Base-by-base conservation (phyloP, 2,797 vertebrate species). In the Acanthurus lineatus region DNA sequence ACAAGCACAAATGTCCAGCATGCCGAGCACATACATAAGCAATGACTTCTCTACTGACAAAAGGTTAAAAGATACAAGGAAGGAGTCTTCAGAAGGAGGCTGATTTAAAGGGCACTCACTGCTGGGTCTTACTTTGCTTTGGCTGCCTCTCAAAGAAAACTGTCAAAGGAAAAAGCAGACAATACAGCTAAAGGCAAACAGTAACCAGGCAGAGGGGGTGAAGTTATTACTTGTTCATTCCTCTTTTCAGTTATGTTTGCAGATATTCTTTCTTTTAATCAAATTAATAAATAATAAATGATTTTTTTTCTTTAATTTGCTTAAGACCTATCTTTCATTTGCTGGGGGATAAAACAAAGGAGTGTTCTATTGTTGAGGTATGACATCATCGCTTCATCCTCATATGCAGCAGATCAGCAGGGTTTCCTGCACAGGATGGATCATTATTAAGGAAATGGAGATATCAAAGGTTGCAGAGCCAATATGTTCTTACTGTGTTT, bases 1-100 rank as follows among this genome's bases (percentile, higher is more conserved):
- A 25, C 12, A 60, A 48, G 44, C 8, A 10, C 48, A 47, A 51
- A 35, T 47, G 32, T 63, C 44, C 12, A 35, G 44, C 12, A 59
- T 73, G 61, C 68, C 51, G 74, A 70, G 51, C 59, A 32, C 69
- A 77, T 72, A 51, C 62, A 79, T 64, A 82, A 80, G 58, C 69
- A 80, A 65, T 54, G 9, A 22, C 20, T 58, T 53, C 66, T 76
- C 14, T 35, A 25, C 42, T 69, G 59, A 75, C 44, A 77, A 84
- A 86, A 86, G 83, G 83, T 81, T 75, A 88, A 76, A 53, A 44
- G 67, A 83, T 79, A 88, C 38, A 73, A 74, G 61, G 53, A 70
- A 59, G 51, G 57, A 61, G 57, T 63, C 38, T 75, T 47, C 74
- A 86, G 63, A 62, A 79, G 67, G 54, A 77, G 70, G 64, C 61